phyloP scores from a whole-genome alignment of 1,140 invertebrate species.

The Drosophila ficusphila region DNA sequence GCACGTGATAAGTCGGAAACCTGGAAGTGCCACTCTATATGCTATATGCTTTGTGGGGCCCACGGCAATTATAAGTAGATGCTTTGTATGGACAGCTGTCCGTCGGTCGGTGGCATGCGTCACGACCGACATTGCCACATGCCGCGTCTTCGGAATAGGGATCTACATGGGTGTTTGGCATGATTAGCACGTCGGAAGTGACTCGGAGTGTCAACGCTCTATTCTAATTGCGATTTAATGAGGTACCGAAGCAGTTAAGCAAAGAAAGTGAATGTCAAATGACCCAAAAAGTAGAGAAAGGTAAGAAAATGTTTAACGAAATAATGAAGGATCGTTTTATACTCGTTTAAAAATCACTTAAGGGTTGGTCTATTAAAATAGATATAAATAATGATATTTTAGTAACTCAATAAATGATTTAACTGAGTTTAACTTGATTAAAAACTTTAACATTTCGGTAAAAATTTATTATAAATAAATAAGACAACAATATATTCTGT shows the following conservation, averaged over 20 bases:
- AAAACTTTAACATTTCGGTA: no score
- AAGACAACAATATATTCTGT: no score
- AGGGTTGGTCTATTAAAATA: no score
- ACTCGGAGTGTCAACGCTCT: constrained; percentile 8
- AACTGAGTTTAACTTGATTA: no score
- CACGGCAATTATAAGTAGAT: constrained; percentile 60
- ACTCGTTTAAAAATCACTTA: no score
- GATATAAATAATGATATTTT: no score
- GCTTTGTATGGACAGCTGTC: constrained; percentile 62
- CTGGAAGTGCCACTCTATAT: constrained; percentile 6
- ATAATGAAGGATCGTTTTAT: no score
- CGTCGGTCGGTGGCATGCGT: constrained; percentile 51
- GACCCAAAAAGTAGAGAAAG: neutral
- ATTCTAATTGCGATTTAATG: constrained; percentile 30
- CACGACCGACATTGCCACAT: constrained; percentile 44
- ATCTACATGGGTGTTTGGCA: constrained; percentile 16
- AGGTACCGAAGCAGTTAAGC: neutral
- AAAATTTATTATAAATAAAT: no score
- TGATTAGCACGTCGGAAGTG: constrained; percentile 40
- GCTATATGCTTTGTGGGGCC: constrained; percentile 1
- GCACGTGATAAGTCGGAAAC: constrained; percentile 61
- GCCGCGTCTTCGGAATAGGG: constrained; percentile 9
- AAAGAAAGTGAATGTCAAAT: constrained; percentile 9
- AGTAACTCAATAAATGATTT: neutral
- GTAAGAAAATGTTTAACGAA: neutral